Base-by-base conservation (phyloP, 1,140 invertebrate species). In the Lysiphlebus fabarum region DNA sequence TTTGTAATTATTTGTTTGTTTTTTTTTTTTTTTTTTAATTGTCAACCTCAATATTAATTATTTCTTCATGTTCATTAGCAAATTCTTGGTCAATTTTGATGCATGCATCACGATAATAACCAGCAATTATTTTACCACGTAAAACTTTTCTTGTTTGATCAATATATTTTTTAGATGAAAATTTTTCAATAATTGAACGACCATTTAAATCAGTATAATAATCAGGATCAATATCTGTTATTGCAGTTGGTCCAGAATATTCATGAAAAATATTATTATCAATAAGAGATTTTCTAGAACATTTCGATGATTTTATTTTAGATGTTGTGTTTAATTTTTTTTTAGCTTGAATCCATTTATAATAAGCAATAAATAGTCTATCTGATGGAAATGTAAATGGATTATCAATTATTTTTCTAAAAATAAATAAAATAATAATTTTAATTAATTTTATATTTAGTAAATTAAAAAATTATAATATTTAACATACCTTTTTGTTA, bases 171-270 rank as follows among this genome's bases (percentile, higher is more conserved):
- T 70, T 66, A 41, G 82, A 70, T 37, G 81, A 83, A 53, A 80
- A 80, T 49, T 80, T 80, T 11, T 83, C 80, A 59, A 80, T 72
- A 4, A 83, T 80, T 4, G 81, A 71, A 56, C 81, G 70, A 42
- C 82, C 84, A 68, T 81, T 78, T 3, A 87, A 72, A 63, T 84
- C 72, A 6, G 78, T 81, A 66, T 83, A 87, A 67, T 81, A 88
- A 37, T 82, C 72, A 4, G 86, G 84, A 73, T 87, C 84, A 4
- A 87, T 73, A 63, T 87, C 82, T 5, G 73, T 74, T 26, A 74
- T 71, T 8, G 68, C 65, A 5, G 62, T 67, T 7, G 45, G 58
- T 40, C 5, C 36, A 6, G 37, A 36, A 26, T 12, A 44, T 43
- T 40, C n/a, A 36, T 53, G 48, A 26, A 26, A 26, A 26, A 26